Evolutionary conservation across 92 coral and sea anemone species (phyloP), one percentile per base, ranked within the genome.

Genomic region (Pocillopora meandrina): DNA sequence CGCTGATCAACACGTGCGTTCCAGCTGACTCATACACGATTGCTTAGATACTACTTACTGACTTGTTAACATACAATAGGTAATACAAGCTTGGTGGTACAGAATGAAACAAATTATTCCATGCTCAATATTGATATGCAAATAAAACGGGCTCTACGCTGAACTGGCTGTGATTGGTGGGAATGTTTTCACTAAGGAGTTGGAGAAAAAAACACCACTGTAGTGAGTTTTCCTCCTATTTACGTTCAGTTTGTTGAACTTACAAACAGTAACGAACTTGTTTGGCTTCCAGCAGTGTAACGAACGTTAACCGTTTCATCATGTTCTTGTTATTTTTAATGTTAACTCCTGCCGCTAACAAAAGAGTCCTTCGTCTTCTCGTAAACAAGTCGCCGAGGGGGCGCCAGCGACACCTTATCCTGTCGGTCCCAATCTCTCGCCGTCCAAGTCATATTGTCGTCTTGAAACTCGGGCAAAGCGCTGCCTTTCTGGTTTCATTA

Each of bases 1-100:
- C 61, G 47, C 19, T 60, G 80, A 67, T 65, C 74, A 76, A 63
- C 76, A 59, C 81, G 83, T 89, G 87, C 92, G 94, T 91, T 88
- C 94, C 81, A 82, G 87, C 90, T 82, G 87, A 76, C 64, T 61
- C 64, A 59, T 63, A 77, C 72, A 35, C 83, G 89, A 91, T 89
- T 85, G 92, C 94, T 80, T 59, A 86, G 94, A 33, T 80, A 91
- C 94, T 60, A 31, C 10, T 23, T 17, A 59, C 66, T 1, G 9
- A 9, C 12, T 79, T 49, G 86, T 88, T 87, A 82, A 66, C 55
- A 34, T 59, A 90, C 91, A 90, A 90, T 79, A 67, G 93, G 20
- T 14, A 57, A 36, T 47, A 64, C 70, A 78, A n/a, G 33, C 65
- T 79, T 82, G 58, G 71, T 75, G 79, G 65, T 76, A 61, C 56